These are phyloP conservation scores for Eurois occulta DNA, from an alignment of 2,888 invertebrate species.

Conservation along the genomic window DNA sequence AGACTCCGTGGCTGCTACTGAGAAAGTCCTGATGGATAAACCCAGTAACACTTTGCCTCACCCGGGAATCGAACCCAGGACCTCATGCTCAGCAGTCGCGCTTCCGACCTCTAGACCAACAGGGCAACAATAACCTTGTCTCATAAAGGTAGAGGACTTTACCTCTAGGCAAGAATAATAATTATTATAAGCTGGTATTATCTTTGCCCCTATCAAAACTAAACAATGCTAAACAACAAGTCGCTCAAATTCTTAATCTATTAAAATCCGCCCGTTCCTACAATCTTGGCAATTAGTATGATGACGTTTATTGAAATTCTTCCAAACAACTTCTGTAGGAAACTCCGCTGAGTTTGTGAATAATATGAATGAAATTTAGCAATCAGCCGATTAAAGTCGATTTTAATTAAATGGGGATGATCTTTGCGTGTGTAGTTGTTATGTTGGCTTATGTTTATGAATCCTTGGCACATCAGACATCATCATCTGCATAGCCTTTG, in stretches of 20 bases:
- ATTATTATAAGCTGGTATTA: background rate
- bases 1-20: no score
- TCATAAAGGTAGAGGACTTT: background rate
- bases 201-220: conserved; percentile 1
- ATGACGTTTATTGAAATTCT: conserved; percentile 84
- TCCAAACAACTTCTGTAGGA: conserved; percentile 68
- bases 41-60: no score
- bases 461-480: background rate
- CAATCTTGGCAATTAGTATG: conserved; percentile 76
- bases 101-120: background rate
- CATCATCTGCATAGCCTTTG: background rate
- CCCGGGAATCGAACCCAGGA: no score
- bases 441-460: background rate
- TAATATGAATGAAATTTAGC: conserved; percentile 82
- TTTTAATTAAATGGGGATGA: conserved; percentile 54
- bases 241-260: conserved; percentile 43
- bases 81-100: no score
- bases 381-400: conserved; percentile 73
- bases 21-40: no score
- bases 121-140: background rate
- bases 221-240: conserved; percentile 32
- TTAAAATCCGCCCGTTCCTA: conserved; percentile 49
- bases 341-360: conserved; percentile 70
- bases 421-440: background rate
- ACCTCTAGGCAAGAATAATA: background rate